phyloP scores from a whole-genome alignment of 2,888 invertebrate genomes.

The Microplitis manilae region DNA sequence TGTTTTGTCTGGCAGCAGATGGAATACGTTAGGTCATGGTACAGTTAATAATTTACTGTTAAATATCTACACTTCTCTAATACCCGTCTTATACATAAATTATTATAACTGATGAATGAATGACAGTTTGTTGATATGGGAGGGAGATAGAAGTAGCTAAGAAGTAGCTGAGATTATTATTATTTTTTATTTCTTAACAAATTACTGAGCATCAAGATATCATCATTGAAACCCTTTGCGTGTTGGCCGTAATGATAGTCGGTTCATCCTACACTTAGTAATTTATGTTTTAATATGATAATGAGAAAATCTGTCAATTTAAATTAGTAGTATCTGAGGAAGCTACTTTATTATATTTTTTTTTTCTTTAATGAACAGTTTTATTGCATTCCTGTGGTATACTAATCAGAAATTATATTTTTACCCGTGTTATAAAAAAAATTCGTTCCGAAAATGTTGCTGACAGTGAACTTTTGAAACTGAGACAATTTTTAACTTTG shows the following conservation, averaged over 20 bases:
- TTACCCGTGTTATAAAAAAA: too few species aligned
- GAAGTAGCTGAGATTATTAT: neutral
- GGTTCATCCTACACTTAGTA: conserved; percentile 10
- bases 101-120: neutral
- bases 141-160: neutral
- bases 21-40: conserved; percentile 63
- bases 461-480: too few species aligned
- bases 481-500: too few species aligned
- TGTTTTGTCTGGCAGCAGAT: conserved; percentile 54
- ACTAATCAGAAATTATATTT: neutral
- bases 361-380: neutral
- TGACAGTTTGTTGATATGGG: neutral
- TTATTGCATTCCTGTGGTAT: neutral
- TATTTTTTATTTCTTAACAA: neutral
- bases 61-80: conserved; percentile 47
- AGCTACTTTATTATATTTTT: neutral
- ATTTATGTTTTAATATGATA: conserved; percentile 23
- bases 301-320: conserved; percentile 23
- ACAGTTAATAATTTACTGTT: conserved; percentile 66
- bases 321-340: neutral
- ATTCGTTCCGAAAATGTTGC: too few species aligned
- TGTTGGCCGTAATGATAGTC: neutral
- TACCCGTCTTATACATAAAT: neutral
- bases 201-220: neutral
- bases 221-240: conserved; percentile 8